Conservation (phyloP, 2,113 vertebrate species). For the Todiramphus chloris region DNA sequence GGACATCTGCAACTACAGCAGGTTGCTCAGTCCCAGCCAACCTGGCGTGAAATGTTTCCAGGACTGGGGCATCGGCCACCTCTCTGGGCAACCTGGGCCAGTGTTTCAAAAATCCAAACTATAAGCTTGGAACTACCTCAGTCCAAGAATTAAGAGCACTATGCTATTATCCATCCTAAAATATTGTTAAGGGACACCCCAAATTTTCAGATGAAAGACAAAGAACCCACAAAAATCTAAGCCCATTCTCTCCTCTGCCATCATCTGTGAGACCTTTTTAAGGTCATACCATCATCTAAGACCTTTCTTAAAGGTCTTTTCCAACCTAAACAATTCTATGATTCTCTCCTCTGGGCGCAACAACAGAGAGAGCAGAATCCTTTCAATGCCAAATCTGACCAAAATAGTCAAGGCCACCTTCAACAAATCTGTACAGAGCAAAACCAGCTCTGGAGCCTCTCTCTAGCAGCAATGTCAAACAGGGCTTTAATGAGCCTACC, state of each 20-base stretch:
- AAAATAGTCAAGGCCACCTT: background rate
- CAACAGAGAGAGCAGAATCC: fast-evolving
- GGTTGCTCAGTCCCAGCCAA: background rate
- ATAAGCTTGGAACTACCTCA: background rate
- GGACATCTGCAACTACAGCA: background rate
- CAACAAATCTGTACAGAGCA: background rate
- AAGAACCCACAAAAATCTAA: fast-evolving
- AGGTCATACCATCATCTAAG: no score
- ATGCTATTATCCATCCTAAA: background rate
- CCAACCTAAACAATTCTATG: no score
- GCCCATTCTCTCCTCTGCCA: background rate
- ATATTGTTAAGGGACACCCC: background rate
- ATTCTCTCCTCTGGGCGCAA: background rate
- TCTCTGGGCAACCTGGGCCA: background rate
- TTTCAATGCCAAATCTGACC: background rate
- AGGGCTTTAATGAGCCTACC: background rate
- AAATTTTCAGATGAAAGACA: background rate
- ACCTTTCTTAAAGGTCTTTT: no score
- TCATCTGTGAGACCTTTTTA: background rate
- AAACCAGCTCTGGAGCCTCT: background rate
- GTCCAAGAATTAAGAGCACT: background rate
- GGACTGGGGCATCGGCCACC: background rate
- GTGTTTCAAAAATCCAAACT: background rate
- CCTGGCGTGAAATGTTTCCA: background rate
- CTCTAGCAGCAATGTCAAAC: background rate